phyloP scores from a whole-genome alignment of 2,797 vertebrate genomes.

The Amniataba percoides region DNA sequence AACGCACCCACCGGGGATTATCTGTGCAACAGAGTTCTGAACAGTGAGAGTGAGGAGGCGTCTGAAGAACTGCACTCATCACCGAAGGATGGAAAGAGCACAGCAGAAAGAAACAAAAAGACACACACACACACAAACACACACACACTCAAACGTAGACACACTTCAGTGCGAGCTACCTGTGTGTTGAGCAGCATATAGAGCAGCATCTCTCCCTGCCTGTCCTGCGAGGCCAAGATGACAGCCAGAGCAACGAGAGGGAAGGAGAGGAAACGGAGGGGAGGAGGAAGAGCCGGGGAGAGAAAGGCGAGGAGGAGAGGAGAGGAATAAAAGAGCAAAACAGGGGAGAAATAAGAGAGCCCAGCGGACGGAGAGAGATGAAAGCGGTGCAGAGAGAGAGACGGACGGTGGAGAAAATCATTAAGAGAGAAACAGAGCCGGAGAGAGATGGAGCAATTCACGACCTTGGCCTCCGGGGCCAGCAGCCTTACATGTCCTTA shows the following conservation, averaged over 20 bases:
- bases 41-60: slow-evolving; percentile 74
- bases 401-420: slow-evolving; percentile 38
- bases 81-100: slow-evolving; percentile 70
- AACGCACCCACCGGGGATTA: slow-evolving; percentile 70
- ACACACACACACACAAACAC: slow-evolving; percentile 25
- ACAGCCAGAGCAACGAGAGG: slow-evolving; percentile 62
- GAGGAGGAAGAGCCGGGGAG: slow-evolving; percentile 47
- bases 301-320: slow-evolving; percentile 39
- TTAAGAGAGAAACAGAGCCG: slow-evolving; percentile 45
- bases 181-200: slow-evolving; percentile 77
- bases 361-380: slow-evolving; percentile 41
- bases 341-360: not conserved
- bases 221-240: slow-evolving; percentile 73
- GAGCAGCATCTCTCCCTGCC: slow-evolving; percentile 64
- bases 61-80: slow-evolving; percentile 76
- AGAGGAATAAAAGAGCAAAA: slow-evolving; percentile 16
- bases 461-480: slow-evolving; percentile 56
- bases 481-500: slow-evolving; percentile 60
- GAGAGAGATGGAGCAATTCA: slow-evolving; percentile 53
- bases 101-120: slow-evolving; percentile 34
- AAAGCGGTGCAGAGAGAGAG: slow-evolving; percentile 21
- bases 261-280: slow-evolving; percentile 38
- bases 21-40: slow-evolving; percentile 75
- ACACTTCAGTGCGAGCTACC: slow-evolving; percentile 65
- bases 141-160: slow-evolving; percentile 21